phyloP scores from a whole-genome alignment of 2,797 vertebrate genomes.

The Psittacula echo region DNA sequence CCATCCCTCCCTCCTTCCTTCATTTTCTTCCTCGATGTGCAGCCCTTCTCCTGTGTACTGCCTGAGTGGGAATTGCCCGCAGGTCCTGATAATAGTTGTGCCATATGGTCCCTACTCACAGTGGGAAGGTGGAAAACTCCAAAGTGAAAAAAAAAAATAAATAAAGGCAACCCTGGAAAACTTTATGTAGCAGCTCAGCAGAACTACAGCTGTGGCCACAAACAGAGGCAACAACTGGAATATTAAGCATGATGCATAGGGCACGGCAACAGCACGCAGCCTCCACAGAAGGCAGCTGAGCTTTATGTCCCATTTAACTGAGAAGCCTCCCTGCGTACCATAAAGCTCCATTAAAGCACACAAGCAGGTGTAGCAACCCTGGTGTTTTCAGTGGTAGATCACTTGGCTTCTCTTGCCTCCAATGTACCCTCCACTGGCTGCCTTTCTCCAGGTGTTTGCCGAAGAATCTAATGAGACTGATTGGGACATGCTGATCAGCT shows the following conservation, averaged over 20 bases:
- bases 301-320: slow-evolving; percentile 57
- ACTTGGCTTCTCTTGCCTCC: slow-evolving; percentile 2
- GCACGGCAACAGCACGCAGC: background rate
- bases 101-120: slow-evolving; percentile 50
- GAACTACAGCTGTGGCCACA: slow-evolving; percentile 52
- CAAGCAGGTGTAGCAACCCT: slow-evolving; percentile 10
- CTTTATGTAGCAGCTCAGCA: slow-evolving; percentile 36
- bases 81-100: slow-evolving; percentile 21
- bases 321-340: background rate
- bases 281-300: slow-evolving; percentile 54
- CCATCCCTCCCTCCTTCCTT: background rate
- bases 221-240: slow-evolving; percentile 57
- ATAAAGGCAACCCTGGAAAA: slow-evolving; percentile 1
- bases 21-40: background rate
- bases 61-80: slow-evolving; percentile 42
- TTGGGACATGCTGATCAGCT: slow-evolving; percentile 5
- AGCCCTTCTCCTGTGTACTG: background rate
- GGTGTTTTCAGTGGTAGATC: slow-evolving; percentile 1
- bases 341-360: background rate
- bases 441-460: slow-evolving; percentile 35
- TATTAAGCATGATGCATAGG: background rate
- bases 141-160: background rate
- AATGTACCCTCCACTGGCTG: slow-evolving; percentile 19
- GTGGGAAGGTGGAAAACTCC: slow-evolving; percentile 52
- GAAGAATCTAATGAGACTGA: slow-evolving; percentile 13